Evolutionary conservation across 1,140 invertebrate species (phyloP).

Genomic region (Zophobas morio): DNA sequence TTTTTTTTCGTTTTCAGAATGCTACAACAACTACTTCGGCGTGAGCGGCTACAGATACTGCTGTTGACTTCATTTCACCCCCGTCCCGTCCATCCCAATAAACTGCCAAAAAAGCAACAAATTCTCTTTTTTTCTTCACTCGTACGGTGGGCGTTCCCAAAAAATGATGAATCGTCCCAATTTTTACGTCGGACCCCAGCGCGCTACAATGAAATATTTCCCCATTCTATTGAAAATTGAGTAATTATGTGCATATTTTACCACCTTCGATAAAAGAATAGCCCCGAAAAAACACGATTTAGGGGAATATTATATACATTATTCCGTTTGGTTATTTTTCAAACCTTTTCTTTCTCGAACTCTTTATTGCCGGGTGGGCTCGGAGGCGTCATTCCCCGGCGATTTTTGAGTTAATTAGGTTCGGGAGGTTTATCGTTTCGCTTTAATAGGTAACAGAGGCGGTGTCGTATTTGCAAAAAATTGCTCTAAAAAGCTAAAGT

Average conservation of each 20-base stretch:
- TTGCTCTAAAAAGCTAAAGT: too few species aligned
- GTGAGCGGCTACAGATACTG: conserved; percentile 54
- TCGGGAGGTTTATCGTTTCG: too few species aligned
- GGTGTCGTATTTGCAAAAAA: too few species aligned
- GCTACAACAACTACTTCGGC: conserved; percentile 58
- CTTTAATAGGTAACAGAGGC: too few species aligned
- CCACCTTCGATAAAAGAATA: conserved; percentile 26
- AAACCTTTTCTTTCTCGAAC: conserved; percentile 3
- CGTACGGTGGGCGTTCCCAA: conserved; percentile 2
- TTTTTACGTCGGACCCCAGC: conserved; percentile 27
- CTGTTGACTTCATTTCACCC: background rate
- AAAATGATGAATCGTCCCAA: conserved; percentile 36
- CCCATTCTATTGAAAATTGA: conserved; percentile 36
- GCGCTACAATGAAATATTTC: conserved; percentile 53
- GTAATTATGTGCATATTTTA: conserved; percentile 46
- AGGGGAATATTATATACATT: background rate
- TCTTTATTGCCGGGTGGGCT: too few species aligned
- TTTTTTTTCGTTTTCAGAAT: conserved; percentile 55
- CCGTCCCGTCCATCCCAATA: conserved; percentile 39
- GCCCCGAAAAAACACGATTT: conserved; percentile 15
- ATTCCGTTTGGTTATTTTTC: background rate
- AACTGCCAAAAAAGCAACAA: conserved; percentile 28
- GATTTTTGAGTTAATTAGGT: too few species aligned
- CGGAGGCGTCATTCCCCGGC: too few species aligned
- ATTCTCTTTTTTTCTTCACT: conserved; percentile 31